Evolutionary conservation across 2,888 invertebrate species (phyloP).

Genomic region (Drosophila nr. perissopoda): DNA sequence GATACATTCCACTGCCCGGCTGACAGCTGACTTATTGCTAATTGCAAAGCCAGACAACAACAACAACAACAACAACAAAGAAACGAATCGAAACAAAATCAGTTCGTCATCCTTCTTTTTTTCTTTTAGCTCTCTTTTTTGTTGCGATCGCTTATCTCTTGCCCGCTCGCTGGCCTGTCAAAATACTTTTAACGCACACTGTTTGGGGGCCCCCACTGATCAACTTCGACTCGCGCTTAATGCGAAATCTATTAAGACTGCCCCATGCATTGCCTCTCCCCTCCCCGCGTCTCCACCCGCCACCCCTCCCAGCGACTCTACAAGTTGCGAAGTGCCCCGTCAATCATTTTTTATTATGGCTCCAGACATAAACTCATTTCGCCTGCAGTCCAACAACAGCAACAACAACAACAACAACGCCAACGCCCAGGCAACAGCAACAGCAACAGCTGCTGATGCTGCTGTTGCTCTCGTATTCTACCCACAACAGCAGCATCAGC

Average conservation of each 20-base stretch:
- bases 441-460: conserved; percentile 20
- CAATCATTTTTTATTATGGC: conserved; percentile 79
- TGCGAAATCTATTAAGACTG: conserved; percentile 78
- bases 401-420: conserved; percentile 35
- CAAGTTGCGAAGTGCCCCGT: conserved; percentile 71
- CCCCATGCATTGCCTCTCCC: conserved; percentile 29
- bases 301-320: not conserved
- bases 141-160: conserved; percentile 67
- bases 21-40: conserved; percentile 81
- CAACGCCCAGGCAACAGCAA: conserved; percentile 56
- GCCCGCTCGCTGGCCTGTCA: conserved; percentile 62
- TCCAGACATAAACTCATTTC: conserved; percentile 80
- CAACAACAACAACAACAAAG: conserved; percentile 12
- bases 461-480: conserved; percentile 46
- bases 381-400: conserved; percentile 57
- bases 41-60: conserved; percentile 61
- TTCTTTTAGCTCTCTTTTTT: conserved; percentile 11
- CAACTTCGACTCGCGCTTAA: conserved; percentile 56
- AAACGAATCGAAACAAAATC: conserved; percentile 59
- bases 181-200: conserved; percentile 77
- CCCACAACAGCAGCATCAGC: conserved; percentile 69
- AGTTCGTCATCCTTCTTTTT: conserved; percentile 66
- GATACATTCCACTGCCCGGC: conserved; percentile 56
- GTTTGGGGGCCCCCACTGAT: conserved; percentile 25
- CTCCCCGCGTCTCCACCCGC: not conserved